Percentiles rank a stretch among this genome's conserved stretches.
phyloP scores from a whole-genome alignment of 1,140 invertebrate species.

The Pygmarrhopalites habei region DNA sequence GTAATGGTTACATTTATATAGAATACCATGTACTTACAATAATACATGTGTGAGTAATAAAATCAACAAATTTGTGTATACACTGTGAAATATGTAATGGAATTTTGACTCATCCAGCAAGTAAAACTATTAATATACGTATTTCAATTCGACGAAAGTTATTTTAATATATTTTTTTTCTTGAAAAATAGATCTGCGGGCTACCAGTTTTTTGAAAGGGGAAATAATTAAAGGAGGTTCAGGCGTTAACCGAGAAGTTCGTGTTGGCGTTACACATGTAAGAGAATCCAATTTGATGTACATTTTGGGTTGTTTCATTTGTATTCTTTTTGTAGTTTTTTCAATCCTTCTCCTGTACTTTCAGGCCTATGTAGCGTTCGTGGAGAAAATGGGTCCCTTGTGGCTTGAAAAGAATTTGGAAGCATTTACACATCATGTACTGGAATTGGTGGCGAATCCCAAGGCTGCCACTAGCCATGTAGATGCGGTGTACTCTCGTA shows the following conservation, averaged over 20 bases:
- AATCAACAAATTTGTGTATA: no score
- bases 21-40: no score
- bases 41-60: no score
- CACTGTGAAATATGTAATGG: no score
- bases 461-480: conserved; percentile 91
- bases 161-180: no score
- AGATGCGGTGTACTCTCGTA: conserved; percentile 94
- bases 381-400: conserved; percentile 80
- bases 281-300: conserved; percentile 44
- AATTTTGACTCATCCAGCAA: no score
- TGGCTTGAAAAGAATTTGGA: conserved; percentile 92
- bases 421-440: conserved; percentile 73
- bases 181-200: no score
- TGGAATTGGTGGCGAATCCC: conserved; percentile 87
- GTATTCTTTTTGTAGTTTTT: conserved; percentile 13
- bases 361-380: conserved; percentile 87
- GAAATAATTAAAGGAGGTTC: conserved; percentile 94
- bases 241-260: conserved; percentile 84
- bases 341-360: no score
- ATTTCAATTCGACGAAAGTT: no score
- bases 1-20: no score
- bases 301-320: neutral
- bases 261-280: conserved; percentile 89
- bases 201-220: conserved; percentile 89
- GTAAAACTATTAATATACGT: no score